Base-by-base conservation (phyloP, 2,888 invertebrate genomes). In the Drosophila mimetica region DNA sequence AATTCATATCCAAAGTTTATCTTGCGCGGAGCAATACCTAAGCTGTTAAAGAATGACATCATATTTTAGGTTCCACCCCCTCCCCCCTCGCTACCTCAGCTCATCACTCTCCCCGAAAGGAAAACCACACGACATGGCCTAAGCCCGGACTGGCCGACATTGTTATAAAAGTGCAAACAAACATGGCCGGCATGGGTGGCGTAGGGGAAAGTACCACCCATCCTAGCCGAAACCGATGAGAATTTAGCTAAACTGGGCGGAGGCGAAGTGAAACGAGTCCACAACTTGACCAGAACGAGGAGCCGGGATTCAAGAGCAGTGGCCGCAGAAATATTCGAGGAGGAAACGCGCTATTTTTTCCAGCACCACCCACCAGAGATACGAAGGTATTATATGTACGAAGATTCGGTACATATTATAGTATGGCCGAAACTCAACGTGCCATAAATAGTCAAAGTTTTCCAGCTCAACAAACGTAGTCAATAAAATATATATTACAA, bases 121-220 rank as follows among this genome's bases (percentile, higher is more conserved):
- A 55, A 46, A 30, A 5, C 20, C 46, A 58, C 48, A 70, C 57
- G 58, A 69, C 37, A 52, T 54, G 32, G 51, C 18, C 36, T 42
- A 51, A 30, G 39, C 58, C 16, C 34, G 60, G 42, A 71, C 64
- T 61, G 73, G 70, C 76, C 69, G 75, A 88, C 78, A 82, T 85
- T 89, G 88, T 87, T 88, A 88, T 85, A 88, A 86, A 87, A 87
- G 79, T 84, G 88, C 87, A 87, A 86, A 79, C 77, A 85, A 87
- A 82, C 87, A 86, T 77, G 76, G 70, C 74, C 51, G 41, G 63
- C 46, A 20, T 6, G 36, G 22, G 22, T 13, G 47, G 8, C 13
- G 22, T 30, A 30, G 60, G 59, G 5, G 32, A 25, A 32, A 25
- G 20, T 34, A 22, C 20, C 47, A 50, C 32, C 54, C 44, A 58